These are phyloP conservation scores for Zaprionus gabonicus DNA, from an alignment of 1,140 invertebrate species.

Conservation along the genomic window DNA sequence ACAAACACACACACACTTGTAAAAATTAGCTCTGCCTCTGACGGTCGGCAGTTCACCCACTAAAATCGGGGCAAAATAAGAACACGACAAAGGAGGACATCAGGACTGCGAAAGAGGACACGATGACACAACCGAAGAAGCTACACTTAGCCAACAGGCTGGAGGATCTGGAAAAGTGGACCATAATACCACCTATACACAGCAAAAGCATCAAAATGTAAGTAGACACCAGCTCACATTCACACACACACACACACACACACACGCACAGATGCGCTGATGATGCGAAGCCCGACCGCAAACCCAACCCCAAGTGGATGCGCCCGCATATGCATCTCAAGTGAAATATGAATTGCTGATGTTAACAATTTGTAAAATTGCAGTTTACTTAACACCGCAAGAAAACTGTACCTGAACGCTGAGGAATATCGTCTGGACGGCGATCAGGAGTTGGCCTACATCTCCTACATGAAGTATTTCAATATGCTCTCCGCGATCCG, in stretches of 20 bases:
- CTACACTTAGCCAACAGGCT: constrained; percentile 85
- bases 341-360: constrained; percentile 32
- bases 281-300: neutral
- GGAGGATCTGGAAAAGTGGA: constrained; percentile 86
- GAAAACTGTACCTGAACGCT: constrained; percentile 86
- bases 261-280: neutral
- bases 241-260: constrained; percentile 5
- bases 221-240: constrained; percentile 57
- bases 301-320: neutral
- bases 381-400: constrained; percentile 85
- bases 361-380: constrained; percentile 10
- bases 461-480: constrained; percentile 89
- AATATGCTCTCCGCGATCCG: constrained; percentile 86
- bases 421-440: constrained; percentile 85
- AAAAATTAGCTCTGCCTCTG: constrained; percentile 20
- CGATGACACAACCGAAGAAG: constrained; percentile 84
- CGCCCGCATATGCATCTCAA: constrained; percentile 24
- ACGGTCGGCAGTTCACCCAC: neutral
- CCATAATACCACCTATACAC: constrained; percentile 85
- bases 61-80: neutral
- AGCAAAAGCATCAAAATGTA: constrained; percentile 85
- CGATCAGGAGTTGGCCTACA: constrained; percentile 89
- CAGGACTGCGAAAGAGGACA: neutral
- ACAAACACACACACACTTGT: constrained; percentile 3
- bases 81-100: neutral